Evolutionary conservation across 2,797 vertebrate genomes (phyloP).

Genomic region (Oreochromis grahami): DNA sequence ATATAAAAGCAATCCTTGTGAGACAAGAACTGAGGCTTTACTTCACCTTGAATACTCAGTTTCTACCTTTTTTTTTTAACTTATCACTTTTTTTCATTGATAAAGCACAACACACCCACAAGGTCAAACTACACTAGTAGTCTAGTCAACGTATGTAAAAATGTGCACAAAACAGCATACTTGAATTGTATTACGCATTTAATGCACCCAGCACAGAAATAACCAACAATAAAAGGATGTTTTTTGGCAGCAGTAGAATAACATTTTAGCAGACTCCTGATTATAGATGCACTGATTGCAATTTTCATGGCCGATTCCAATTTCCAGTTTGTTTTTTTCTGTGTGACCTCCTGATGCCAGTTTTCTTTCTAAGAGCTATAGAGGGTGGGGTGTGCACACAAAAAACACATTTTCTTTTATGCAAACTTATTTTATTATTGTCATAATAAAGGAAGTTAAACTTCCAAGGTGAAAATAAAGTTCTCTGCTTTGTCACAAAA

Average conservation of each 20-base stretch:
- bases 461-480: background rate
- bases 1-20: background rate
- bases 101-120: background rate
- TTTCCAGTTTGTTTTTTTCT: background rate
- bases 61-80: background rate
- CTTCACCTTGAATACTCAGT: background rate
- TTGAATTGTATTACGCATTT: background rate
- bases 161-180: background rate
- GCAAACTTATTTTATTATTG: background rate
- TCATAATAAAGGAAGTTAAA: background rate
- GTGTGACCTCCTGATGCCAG: background rate
- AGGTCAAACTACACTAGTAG: background rate
- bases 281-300: background rate
- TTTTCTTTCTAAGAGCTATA: background rate
- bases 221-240: background rate
- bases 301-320: background rate
- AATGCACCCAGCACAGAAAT: background rate
- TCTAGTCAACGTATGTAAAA: background rate
- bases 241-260: background rate
- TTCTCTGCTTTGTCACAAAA: background rate
- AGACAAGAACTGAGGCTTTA: background rate
- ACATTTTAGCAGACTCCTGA: background rate
- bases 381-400: background rate
- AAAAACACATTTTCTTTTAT: background rate
- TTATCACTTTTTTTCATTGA: background rate